Base-by-base conservation (phyloP, 2,113 vertebrate genomes). In the Shinisaurus crocodilurus region DNA sequence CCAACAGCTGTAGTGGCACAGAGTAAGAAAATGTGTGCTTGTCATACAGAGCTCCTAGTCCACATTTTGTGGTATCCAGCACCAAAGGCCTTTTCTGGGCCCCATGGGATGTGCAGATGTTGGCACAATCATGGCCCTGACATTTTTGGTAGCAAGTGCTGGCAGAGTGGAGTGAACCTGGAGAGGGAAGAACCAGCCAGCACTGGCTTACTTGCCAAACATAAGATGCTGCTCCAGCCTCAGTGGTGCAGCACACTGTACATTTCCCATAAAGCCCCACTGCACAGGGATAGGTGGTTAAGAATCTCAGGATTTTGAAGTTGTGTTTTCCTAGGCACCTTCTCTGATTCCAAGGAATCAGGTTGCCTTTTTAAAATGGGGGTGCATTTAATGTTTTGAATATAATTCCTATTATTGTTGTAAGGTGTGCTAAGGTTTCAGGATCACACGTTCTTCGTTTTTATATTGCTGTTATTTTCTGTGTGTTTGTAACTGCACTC, bases 391-490 rank as follows among this genome's bases (percentile, higher is more conserved):
- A 75, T 60, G 37, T 40, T 87, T 79, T 70, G 23, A 20, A 67
- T 89, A n/a, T 32, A 50, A 89, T 74, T 57, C n/a, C 29, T 63
- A 29, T 74, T 83, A 65, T 45, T 29, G 3, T 54, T 25, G 45
- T 57, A 40, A 86, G 45, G 20, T 9, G 16, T 45, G 45, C 63
- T 75, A 12, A 88, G 65, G 34, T 12, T 72, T 90, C 29, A 43
- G 50, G 9, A 45, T 63, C 20, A n/a, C 57, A 91, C 76, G 74
- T 23, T 93, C 37, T 90, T 72, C 83, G 74, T 79, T 88, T 82
- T 48, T 72, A 65, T 87, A 48, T 34, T 89, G 32, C 23, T 45
- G 29, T 25, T 43, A 15, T 63, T 92, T 50, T 18, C 87, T 85
- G 91, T 85, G 72, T 90, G 34, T 5, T 5, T 89, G 13, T 76